Evolutionary conservation across 2,113 vertebrate species (phyloP).

Genomic region (Gambusia affinis): DNA sequence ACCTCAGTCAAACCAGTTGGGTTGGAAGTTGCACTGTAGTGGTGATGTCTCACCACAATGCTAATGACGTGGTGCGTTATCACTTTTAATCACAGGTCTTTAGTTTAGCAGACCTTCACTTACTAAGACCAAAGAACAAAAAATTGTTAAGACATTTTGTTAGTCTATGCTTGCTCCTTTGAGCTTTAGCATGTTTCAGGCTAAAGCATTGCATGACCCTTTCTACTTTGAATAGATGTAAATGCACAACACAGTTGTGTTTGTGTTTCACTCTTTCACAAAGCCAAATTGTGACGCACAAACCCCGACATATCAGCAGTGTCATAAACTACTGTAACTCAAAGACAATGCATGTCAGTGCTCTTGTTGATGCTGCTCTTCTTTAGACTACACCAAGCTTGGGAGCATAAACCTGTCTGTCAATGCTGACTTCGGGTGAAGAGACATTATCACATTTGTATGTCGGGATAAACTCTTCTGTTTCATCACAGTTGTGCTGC

Average conservation of each 20-base stretch:
- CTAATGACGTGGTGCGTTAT: background rate
- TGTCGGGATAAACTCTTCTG: too few relatives aligned
- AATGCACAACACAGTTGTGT: background rate
- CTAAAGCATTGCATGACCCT: background rate
- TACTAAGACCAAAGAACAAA: background rate
- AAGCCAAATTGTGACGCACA: background rate
- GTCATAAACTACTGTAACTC: background rate
- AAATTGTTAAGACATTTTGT: too few relatives aligned
- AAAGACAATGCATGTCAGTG: conserved; percentile 24
- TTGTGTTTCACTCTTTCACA: background rate
- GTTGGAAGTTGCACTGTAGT: background rate
- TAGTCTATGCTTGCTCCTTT: background rate
- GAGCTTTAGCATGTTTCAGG: background rate
- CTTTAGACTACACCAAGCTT: background rate
- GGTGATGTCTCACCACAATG: background rate
- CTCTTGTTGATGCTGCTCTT: background rate
- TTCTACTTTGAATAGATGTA: background rate
- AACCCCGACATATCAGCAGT: background rate
- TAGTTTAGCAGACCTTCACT: background rate
- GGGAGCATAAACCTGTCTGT: background rate
- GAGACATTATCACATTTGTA: background rate
- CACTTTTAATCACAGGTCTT: background rate
- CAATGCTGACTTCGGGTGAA: background rate
- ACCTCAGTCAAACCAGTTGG: background rate
- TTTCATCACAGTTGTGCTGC: background rate